Evolutionary conservation across 2,113 vertebrate genomes (phyloP), one percentile per base, ranked within the genome.

Genomic region (Neopipo cinnamomea): DNA sequence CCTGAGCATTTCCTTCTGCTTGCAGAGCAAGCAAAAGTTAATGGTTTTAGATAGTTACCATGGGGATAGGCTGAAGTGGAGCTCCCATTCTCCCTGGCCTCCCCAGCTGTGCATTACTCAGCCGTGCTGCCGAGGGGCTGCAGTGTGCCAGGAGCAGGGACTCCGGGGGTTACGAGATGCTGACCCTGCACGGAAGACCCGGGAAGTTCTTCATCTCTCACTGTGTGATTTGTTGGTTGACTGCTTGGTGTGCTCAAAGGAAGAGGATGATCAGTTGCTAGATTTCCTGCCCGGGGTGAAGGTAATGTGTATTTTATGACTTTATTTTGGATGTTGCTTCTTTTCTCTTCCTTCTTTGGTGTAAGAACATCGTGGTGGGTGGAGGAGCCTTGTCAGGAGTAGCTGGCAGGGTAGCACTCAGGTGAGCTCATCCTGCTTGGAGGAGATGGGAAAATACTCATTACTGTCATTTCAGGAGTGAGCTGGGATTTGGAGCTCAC

Each of bases 221-320:
- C n/a, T 35, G 0, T 46, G 47, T 33, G 49, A 41, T 85, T 55
- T 89, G n/a, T 31, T 79, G n/a, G 28, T 68, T 59, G 44, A 61
- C 42, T 72, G 47, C 85, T 82, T 75, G 22, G 2, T 67, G 47
- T 74, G 90, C 71, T 82, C 80, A 55, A 31, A 44, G n/a, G 61
- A 44, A 86, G 80, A 17, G 82, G 80, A 5, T 89, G 77, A 46
- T 93, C 61, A 68, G n/a, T 41, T 65, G 19, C 52, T 96, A 91
- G 66, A 49, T 82, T 63, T 85, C 62, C 92, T 65, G 63, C 82
- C 67, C 46, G 65, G 58, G 39, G 28, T 2, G 5, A 93, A 97
- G 93, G 92, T 95, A 95, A 95, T 35, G 58, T 79, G 56, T 53
- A 5, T n/a, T 96, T 91, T 70, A 55, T 62, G 55, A 23, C 65